A percentile compares a stretch with the other conserved stretches of the same genome.
Evolutionary conservation across 2,888 invertebrate species (phyloP).

Genomic region (Callimorpha dominula): DNA sequence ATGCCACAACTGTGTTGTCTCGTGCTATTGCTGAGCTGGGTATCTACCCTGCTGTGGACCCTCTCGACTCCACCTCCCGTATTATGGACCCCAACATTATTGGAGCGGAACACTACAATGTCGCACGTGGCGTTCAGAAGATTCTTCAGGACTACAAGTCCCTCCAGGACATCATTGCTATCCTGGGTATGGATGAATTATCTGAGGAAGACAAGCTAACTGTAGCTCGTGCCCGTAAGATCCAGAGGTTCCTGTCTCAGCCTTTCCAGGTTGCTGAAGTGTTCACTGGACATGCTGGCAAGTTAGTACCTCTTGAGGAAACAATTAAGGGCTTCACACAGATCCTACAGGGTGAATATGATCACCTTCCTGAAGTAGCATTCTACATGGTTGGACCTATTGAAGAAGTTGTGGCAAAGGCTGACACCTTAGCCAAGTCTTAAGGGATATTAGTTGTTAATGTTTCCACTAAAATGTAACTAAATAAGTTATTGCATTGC

Average conservation of each 20-base stretch:
- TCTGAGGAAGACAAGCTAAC: conserved; percentile 94
- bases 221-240: conserved; percentile 95
- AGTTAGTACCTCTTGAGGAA: conserved; percentile 93
- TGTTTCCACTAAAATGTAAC: no score
- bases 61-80: conserved; percentile 96
- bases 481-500: no score
- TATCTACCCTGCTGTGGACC: conserved; percentile 97
- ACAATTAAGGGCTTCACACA: conserved; percentile 95
- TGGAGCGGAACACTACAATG: conserved; percentile 94
- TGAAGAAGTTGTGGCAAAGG: conserved; percentile 92
- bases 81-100: conserved; percentile 97
- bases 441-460: conserved; percentile 6
- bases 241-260: conserved; percentile 96
- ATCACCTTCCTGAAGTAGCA: conserved; percentile 95
- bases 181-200: conserved; percentile 89
- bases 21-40: conserved; percentile 97
- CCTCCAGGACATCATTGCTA: conserved; percentile 95
- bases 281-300: conserved; percentile 95
- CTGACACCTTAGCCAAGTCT: conserved; percentile 90
- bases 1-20: conserved; percentile 97
- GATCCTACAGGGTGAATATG: conserved; percentile 93
- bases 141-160: conserved; percentile 94
- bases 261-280: conserved; percentile 97
- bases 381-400: conserved; percentile 96
- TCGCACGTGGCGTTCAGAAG: conserved; percentile 96